A percentile compares a stretch with the other conserved stretches of the same genome.
These are phyloP conservation scores for Marcusenius ussheri DNA, from an alignment of 2,113 vertebrate species.

Conservation along the genomic window DNA sequence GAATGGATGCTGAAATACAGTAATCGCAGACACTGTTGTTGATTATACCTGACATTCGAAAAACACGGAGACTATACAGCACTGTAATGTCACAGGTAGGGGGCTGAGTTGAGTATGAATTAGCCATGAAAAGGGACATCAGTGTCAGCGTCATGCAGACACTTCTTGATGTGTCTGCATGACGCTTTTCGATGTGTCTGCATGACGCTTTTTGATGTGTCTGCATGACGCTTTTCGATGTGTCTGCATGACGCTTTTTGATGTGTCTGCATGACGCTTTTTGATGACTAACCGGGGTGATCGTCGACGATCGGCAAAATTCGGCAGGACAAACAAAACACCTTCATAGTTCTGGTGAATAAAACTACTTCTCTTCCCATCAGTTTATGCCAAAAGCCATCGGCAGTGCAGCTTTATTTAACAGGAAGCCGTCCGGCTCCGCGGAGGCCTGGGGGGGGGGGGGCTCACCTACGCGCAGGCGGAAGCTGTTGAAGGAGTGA, in stretches of 20 bases:
- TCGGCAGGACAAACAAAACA: background rate
- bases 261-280: background rate
- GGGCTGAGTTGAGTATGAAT: background rate
- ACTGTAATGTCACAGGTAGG: background rate
- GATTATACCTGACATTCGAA: background rate
- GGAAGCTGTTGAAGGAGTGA: conserved; percentile 94
- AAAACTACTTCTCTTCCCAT: background rate
- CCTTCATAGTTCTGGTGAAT: background rate
- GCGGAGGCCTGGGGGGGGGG: background rate
- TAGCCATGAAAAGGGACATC: background rate
- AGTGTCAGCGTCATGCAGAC: background rate
- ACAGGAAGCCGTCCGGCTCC: background rate
- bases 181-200: background rate
- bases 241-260: background rate
- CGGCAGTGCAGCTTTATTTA: background rate
- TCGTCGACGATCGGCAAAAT: background rate
- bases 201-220: background rate
- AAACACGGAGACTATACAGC: background rate
- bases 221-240: background rate
- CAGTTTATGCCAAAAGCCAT: background rate
- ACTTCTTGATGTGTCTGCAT: background rate
- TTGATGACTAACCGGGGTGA: background rate
- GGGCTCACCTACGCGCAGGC: conserved; percentile 83
- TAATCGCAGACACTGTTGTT: background rate
- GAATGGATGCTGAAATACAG: background rate